phyloP scores from a whole-genome alignment of 2,888 invertebrate genomes.

The Coecobrya sp. region DNA sequence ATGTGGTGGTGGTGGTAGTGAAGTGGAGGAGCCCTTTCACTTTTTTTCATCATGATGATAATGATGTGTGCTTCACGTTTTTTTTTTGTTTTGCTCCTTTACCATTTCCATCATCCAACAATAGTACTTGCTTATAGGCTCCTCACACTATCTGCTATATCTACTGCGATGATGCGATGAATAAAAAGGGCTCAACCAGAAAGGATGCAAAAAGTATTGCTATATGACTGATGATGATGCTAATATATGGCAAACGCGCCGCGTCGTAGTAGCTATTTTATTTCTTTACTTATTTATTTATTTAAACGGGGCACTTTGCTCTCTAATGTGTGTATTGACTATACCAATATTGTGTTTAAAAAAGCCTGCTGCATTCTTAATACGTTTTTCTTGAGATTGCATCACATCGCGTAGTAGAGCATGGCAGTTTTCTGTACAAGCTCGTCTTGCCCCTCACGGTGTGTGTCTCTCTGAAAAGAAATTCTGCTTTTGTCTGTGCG shows the following conservation, averaged over 20 bases:
- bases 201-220: slow-evolving; percentile 34
- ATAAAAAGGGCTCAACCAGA: slow-evolving; percentile 49
- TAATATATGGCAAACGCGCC: slow-evolving; percentile 26
- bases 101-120: slow-evolving; percentile 46
- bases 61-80: slow-evolving; percentile 69
- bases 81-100: slow-evolving; percentile 37
- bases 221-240: neutral
- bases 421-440: neutral
- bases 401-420: slow-evolving; percentile 35
- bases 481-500: slow-evolving; percentile 23
- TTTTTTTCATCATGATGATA: slow-evolving; percentile 68
- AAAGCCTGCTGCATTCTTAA: slow-evolving; percentile 1
- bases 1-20: slow-evolving; percentile 30
- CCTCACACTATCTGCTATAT: slow-evolving; percentile 9
- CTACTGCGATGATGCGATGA: slow-evolving; percentile 17
- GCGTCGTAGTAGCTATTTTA: neutral
- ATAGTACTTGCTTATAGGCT: slow-evolving; percentile 40
- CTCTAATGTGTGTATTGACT: slow-evolving; percentile 37
- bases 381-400: slow-evolving; percentile 39
- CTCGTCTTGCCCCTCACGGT: neutral
- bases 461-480: slow-evolving; percentile 24
- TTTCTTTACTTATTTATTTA: slow-evolving; percentile 44
- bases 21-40: slow-evolving; percentile 77
- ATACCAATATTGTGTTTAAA: slow-evolving; percentile 39
- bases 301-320: slow-evolving; percentile 51